Evolutionary conservation across 2,113 vertebrate species (phyloP).

Genomic region (Brienomyrus brachyistius): DNA sequence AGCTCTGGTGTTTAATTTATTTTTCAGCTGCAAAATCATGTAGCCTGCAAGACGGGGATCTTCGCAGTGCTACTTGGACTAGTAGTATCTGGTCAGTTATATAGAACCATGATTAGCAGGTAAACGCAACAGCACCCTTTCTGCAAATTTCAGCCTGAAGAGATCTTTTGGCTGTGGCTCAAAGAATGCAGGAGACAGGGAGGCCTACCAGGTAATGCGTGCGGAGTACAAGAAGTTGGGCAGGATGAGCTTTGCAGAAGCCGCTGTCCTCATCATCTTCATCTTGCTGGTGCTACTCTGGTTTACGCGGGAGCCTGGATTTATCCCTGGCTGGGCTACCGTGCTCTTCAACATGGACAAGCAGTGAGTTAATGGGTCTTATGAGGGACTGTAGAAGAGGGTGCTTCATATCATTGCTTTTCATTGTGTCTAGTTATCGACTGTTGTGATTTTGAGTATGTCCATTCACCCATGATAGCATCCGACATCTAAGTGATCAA

Average conservation of each 20-base stretch:
- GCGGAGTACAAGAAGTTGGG: constrained; percentile 55
- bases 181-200: constrained; percentile 21
- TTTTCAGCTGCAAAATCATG: not conserved
- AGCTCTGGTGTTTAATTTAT: not conserved
- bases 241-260: constrained; percentile 65
- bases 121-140: not conserved
- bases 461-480: not conserved
- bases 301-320: constrained; percentile 73
- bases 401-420: not conserved
- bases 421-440: not conserved
- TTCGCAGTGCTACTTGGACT: not conserved
- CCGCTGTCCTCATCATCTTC: constrained; percentile 51
- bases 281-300: constrained; percentile 61
- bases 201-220: constrained; percentile 49
- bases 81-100: not conserved
- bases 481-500: not conserved
- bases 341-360: constrained; percentile 42
- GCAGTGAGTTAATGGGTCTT: constrained; percentile 50
- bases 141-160: constrained; percentile 53
- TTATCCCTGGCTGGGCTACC: constrained; percentile 65
- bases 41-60: not conserved
- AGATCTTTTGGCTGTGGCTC: constrained; percentile 57
- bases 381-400: not conserved
- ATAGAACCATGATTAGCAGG: not conserved
- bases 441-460: not conserved